Conservation (phyloP, 2,888 invertebrate genomes). For the Drosophila ochracea region DNA sequence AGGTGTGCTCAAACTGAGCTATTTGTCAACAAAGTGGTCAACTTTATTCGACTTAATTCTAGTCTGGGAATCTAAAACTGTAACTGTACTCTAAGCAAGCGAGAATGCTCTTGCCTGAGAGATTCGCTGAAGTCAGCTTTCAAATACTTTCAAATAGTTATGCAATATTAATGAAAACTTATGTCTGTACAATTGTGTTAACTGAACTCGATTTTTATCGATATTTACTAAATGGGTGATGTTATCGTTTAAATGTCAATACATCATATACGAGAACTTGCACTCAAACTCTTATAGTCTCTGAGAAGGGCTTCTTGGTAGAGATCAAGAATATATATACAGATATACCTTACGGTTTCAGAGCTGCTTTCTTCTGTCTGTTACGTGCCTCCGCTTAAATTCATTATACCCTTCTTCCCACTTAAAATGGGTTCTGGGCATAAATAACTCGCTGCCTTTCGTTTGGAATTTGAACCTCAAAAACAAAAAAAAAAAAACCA, state of each 20-base stretch:
- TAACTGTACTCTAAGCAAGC: slow-evolving; percentile 21
- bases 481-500: not conserved
- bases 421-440: not conserved
- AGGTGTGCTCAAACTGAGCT: not conserved
- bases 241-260: too few relatives aligned
- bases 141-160: not conserved
- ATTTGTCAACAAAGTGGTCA: not conserved
- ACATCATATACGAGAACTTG: not conserved
- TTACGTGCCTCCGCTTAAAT: not conserved
- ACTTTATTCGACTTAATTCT: not conserved
- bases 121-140: not conserved
- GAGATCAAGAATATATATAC: not conserved
- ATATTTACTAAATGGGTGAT: not conserved
- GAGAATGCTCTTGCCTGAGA: not conserved
- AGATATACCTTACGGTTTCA: not conserved
- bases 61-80: slow-evolving; percentile 10
- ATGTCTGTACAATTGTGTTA: not conserved
- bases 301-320: not conserved
- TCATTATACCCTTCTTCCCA: not conserved
- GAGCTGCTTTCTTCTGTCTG: not conserved
- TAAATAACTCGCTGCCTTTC: not conserved
- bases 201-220: not conserved
- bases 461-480: slow-evolving; percentile 42
- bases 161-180: not conserved
- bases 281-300: not conserved